These are phyloP conservation scores for Tachystola acroxantha DNA, from an alignment of 2,888 invertebrate genomes.

Conservation along the genomic window DNA sequence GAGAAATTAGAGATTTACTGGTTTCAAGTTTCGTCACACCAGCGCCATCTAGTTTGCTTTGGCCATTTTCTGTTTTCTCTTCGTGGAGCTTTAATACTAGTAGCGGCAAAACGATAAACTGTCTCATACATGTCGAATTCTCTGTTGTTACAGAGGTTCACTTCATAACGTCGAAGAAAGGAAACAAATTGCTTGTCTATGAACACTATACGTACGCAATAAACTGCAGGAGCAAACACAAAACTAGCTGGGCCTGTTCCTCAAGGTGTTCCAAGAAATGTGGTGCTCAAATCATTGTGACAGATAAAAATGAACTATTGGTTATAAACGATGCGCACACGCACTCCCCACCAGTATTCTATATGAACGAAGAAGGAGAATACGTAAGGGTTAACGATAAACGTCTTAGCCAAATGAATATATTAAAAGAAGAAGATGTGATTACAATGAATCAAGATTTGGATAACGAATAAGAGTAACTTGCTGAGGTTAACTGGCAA, in stretches of 20 bases:
- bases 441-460: no score
- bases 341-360: slow-evolving; percentile 54
- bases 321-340: slow-evolving; percentile 41
- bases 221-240: slow-evolving; percentile 41
- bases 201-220: slow-evolving; percentile 52
- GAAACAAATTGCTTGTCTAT: slow-evolving; percentile 47
- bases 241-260: slow-evolving; percentile 53
- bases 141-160: slow-evolving; percentile 45
- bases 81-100: no score
- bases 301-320: slow-evolving; percentile 34
- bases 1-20: no score
- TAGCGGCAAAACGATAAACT: no score
- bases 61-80: no score
- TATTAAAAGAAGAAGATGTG: neutral
- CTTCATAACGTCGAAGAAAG: slow-evolving; percentile 57
- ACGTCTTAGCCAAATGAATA: slow-evolving; percentile 15
- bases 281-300: slow-evolving; percentile 44
- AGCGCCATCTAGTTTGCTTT: no score
- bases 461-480: no score
- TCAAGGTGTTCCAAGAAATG: slow-evolving; percentile 58
- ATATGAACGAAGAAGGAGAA: slow-evolving; percentile 43
- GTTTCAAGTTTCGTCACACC: no score
- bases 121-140: no score
- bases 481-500: no score
- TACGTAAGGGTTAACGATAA: slow-evolving; percentile 39